Base-by-base conservation (phyloP, 2,888 invertebrate species). In the Agrochola circellaris region DNA sequence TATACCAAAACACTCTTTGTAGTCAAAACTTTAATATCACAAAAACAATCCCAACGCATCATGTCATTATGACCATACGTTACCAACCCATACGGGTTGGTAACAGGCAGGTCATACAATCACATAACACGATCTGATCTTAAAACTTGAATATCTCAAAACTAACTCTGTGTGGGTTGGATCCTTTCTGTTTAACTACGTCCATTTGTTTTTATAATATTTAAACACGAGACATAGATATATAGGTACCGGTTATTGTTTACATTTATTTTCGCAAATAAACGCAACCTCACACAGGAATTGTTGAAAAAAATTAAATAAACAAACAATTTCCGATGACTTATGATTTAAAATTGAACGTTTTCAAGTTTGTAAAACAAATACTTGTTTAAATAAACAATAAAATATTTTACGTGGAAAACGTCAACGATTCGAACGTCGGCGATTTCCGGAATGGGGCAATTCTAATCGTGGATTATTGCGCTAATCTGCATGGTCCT, bases 331-430 rank as follows among this genome's bases (percentile, higher is more conserved):
- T 4, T n/a, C 42, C 23, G 13, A 68, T 56, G 54, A 5, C 23
- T 23, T 30, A 42, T 6, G 4, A 62, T 42, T 61, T 51, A 15
- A 74, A 30, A 8, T 17, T 34, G 23, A 11, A 62, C 6, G 20
- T 56, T 54, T 34, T 26, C 15, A 17, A 34, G 23, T 20, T 56
- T 48, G 48, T 51, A 20, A 56, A 75, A 42, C 64, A 64, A 75
- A 26, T 23, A n/a, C 17, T 42, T 42, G 42, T 75, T n/a, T 48
- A 13, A 67, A 58, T 54, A 60, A 68, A 54, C 69, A 75, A 72
- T 80, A 69, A 84, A 65, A 81, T 58, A 30, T 75, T 75, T 69
- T 72, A 68, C 48, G 68, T 66, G n/a, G 42, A 51, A 75, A 84
- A 73, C 48, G 26, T 20, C 11, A 48, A 26, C 56, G 11, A 38